phyloP scores from a whole-genome alignment of 2,113 vertebrate genomes.

The Thamnophis sirtalis region DNA sequence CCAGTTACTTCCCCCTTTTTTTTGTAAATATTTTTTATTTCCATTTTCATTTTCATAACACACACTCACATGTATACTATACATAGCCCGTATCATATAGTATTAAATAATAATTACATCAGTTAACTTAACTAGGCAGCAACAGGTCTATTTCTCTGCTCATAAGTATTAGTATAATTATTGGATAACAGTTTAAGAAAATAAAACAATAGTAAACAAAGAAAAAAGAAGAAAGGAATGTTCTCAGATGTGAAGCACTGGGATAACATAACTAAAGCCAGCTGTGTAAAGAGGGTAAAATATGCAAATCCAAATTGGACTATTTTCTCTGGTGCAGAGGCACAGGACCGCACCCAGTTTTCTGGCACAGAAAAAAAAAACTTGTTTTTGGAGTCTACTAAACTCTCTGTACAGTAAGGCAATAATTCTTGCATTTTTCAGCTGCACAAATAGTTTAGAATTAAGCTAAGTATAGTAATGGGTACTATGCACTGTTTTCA shows the following conservation, averaged over 20 bases:
- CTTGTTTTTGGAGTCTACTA: not conserved
- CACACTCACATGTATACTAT: too few relatives aligned
- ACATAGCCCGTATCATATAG: too few relatives aligned
- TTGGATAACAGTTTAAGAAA: not conserved
- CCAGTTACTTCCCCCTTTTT: too few relatives aligned
- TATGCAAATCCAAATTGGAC: not conserved
- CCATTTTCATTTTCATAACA: too few relatives aligned
- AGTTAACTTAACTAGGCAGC: not conserved
- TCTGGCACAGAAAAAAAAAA: not conserved
- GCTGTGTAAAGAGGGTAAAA: not conserved
- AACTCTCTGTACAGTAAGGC: conserved; percentile 20
- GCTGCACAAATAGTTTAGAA: not conserved
- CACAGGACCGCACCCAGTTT: not conserved
- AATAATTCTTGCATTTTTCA: conserved; percentile 33
- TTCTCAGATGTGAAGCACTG: not conserved
- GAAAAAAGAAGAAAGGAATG: not conserved
- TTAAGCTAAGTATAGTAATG: not conserved
- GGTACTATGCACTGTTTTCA: not conserved
- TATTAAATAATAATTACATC: too few relatives aligned
- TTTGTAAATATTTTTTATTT: too few relatives aligned
- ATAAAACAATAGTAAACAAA: not conserved
- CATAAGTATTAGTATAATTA: not conserved
- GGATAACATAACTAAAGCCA: not conserved
- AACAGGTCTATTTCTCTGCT: not conserved
- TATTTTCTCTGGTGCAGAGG: not conserved